Evolutionary conservation across 2,113 vertebrate genomes (phyloP).

Genomic region (Pachyramphus minor): DNA sequence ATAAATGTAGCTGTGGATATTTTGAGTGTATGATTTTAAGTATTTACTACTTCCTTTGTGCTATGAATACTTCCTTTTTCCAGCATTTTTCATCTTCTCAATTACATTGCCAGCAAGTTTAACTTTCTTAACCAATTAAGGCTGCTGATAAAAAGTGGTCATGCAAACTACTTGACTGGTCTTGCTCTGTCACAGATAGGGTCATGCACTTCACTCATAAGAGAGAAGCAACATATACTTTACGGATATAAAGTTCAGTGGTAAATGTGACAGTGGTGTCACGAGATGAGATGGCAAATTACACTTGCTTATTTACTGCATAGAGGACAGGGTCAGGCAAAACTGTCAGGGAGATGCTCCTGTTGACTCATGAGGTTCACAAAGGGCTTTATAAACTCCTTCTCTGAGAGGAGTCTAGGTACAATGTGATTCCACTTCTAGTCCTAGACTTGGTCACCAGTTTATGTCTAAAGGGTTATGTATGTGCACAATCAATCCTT

Average conservation of each 20-base stretch:
- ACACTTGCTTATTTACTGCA: neutral
- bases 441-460: neutral
- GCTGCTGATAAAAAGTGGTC: neutral
- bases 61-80: neutral
- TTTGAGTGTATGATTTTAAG: neutral
- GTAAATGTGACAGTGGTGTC: neutral
- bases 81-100: neutral
- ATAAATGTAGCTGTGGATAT: neutral
- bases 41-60: neutral
- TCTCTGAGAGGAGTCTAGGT: neutral
- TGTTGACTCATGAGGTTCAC: neutral
- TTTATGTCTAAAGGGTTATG: neutral
- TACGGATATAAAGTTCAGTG: neutral
- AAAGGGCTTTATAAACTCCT: neutral
- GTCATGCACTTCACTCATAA: neutral
- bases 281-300: neutral
- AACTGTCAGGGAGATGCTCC: neutral
- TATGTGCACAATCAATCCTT: neutral
- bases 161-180: neutral
- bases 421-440: neutral
- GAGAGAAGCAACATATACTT: neutral
- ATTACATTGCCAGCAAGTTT: neutral
- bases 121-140: neutral
- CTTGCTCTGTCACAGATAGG: neutral
- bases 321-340: neutral